These are phyloP conservation scores for Mastacembelus armatus DNA, from an alignment of 2,797 vertebrate species.

Conservation along the genomic window DNA sequence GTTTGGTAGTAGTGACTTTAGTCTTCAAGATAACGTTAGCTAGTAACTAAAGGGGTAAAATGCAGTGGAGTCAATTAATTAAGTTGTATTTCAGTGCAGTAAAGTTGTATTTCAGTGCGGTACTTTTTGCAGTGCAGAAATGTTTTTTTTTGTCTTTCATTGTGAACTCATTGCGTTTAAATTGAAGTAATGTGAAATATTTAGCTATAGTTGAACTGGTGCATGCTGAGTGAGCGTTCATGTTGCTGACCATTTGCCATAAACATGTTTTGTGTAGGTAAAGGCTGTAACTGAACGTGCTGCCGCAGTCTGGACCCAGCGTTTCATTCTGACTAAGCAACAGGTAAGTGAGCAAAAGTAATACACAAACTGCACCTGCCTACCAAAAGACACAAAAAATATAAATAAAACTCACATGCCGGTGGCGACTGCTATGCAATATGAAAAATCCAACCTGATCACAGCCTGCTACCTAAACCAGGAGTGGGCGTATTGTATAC, in stretches of 20 bases:
- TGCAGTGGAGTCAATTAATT: no score
- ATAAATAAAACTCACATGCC: neutral
- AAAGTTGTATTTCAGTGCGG: no score
- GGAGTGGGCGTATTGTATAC: neutral
- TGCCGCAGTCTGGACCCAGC: neutral
- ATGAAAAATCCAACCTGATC: no score
- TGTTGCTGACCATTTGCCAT: neutral
- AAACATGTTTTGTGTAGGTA: neutral
- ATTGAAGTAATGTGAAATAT: neutral
- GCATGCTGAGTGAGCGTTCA: no score
- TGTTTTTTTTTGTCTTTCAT: neutral
- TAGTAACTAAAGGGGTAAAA: no score
- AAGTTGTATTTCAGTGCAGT: no score
- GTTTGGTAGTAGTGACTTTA: no score
- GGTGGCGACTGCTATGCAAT: neutral
- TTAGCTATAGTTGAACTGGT: neutral
- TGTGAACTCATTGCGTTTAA: neutral
- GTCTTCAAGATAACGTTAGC: no score
- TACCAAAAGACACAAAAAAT: neutral
- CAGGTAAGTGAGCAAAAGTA: neutral
- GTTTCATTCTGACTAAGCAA: neutral
- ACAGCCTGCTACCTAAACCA: neutral
- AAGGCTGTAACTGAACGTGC: neutral
- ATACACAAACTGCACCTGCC: neutral
- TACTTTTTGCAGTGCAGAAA: no score